Evolutionary conservation across 1,140 invertebrate species (phyloP).

Genomic region (Diorhabda sublineata): DNA sequence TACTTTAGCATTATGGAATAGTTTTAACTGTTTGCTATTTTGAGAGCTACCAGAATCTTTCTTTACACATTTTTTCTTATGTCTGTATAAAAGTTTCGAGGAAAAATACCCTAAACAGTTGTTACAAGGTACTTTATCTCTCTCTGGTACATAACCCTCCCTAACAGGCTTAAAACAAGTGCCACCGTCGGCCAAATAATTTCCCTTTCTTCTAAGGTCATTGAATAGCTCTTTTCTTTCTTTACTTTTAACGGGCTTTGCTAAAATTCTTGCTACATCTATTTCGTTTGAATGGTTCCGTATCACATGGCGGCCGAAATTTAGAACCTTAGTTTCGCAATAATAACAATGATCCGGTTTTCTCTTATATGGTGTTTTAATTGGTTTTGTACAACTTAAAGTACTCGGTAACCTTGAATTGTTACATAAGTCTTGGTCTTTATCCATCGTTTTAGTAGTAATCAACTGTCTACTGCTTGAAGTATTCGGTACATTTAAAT

Average conservation of each 20-base stretch:
- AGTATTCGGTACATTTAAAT: no score
- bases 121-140: conserved; percentile 6
- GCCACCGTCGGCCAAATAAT: not conserved
- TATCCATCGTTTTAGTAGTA: no score
- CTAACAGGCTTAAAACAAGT: conserved; percentile 4
- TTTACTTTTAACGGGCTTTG: not conserved
- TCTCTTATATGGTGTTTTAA: no score
- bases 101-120: conserved; percentile 15
- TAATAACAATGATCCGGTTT: no score
- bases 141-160: not conserved
- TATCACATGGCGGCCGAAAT: no score
- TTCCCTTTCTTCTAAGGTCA: conserved; percentile 13
- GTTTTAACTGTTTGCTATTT: conserved; percentile 4
- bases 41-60: not conserved
- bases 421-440: no score
- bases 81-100: conserved; percentile 1
- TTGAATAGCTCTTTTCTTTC: conserved; percentile 8
- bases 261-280: conserved; percentile 5
- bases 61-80: conserved; percentile 11
- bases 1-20: conserved; percentile 6
- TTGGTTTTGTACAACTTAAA: no score
- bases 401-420: no score
- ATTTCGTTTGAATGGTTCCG: not conserved
- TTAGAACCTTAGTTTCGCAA: no score
- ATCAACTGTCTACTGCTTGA: no score